Evolutionary conservation across 2,113 vertebrate species (phyloP), one percentile per base, ranked within the genome.

Genomic region (Oncorhynchus kisutch): DNA sequence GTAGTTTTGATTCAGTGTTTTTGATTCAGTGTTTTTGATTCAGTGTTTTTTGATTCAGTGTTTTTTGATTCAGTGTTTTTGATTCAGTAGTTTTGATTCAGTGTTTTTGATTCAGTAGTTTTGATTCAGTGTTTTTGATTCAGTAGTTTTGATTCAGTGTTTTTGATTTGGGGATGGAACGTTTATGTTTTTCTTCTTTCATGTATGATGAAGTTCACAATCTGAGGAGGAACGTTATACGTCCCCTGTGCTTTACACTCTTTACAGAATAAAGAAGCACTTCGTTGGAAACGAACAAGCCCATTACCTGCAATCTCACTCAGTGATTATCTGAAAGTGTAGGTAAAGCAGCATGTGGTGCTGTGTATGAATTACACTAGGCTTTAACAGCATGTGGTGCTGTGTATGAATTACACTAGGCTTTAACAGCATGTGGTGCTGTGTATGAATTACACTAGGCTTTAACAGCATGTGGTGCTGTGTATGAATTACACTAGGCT

Each of bases 151-250:
- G 29, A 31, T 31, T 51, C 3, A 64, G 64, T 80, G 84, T 79
- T 84, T 87, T 78, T 66, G 74, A 85, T 86, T 51, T 48, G 81
- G 72, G 48, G 34, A 70, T 76, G 83, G 85, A 85, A 84, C 4
- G 78, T 84, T 85, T 88, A 82, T 87, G 71, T 71, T 77, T 80
- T 48, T 66, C 79, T 81, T 85, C 85, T 82, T 85, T 82, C 78
- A 80, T 68, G 82, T 82, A 80, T 84, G 82, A 90, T 88, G 88
- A 88, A 86, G 81, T 84, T 89, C 81, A 87, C 82, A 85, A 84
- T 89, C 82, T 83, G 69, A 77, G 13, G 66, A 86, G 84, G 80
- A 74, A 70, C 80, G 80, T 39, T 81, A 72, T 12, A 27, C 7
- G 74, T 84, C 85, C 84, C 87, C 54, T 65, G 83, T 80, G 87